Base-by-base conservation (phyloP, 2,797 vertebrate genomes). In the Australoheros facetus region DNA sequence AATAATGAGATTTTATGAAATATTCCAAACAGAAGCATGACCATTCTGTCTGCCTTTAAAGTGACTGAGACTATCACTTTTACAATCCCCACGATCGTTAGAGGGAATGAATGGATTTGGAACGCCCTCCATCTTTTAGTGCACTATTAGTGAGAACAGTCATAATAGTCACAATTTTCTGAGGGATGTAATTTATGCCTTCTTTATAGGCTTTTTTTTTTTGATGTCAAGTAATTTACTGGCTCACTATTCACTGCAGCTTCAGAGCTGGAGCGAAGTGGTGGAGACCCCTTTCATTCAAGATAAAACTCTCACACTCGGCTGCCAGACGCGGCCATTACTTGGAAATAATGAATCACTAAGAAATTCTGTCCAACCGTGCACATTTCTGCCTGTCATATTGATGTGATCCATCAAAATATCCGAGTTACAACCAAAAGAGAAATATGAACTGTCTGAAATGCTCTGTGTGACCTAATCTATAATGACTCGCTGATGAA, bases 1-100 rank as follows among this genome's bases (percentile, higher is more conserved):
- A 94, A 92, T 94, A 96, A 95, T 94, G 93, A 95, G 92, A 93
- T 93, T 94, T 94, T 91, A 93, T 93, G 81, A 94, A 94, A 94
- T 93, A 93, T 93, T 95, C 92, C 93, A 94, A 94, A 95, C 95
- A 95, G 96, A 94, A 96, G 95, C 94, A 89, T 84, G 88, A 87
- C 84, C 88, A 51, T 82, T 90, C 89, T 84, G 82, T 88, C 87
- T 85, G 84, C 85, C 82, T 94, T 93, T 91, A 91, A 90, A 89
- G 88, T 74, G 82, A 88, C 86, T 86, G 82, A 9, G 89, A 89
- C 89, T 90, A 92, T 95, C 90, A 88, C 78, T 88, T 94, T 94
- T 92, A 95, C 93, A 94, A 83, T 93, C 89, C 88, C 90, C 51
- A 45, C 56, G 79, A 93, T 93, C 91, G 81, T 94, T 89, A 89